Evolutionary conservation across 2,113 vertebrate species (phyloP).

Genomic region (Brienomyrus brachyistius): DNA sequence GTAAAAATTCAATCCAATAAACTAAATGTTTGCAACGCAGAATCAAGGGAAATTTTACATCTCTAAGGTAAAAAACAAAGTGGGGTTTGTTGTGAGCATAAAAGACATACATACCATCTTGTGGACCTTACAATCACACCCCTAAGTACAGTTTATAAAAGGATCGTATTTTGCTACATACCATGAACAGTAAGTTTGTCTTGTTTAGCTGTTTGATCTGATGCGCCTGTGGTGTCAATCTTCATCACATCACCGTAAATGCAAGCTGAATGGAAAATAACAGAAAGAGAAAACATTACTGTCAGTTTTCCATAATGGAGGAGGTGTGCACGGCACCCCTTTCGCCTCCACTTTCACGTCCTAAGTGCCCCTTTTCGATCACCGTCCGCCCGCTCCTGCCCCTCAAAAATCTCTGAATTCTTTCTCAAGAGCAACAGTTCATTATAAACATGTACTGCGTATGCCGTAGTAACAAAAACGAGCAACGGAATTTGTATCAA

Average conservation of each 20-base stretch:
- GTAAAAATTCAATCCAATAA: background rate
- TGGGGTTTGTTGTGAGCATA: background rate
- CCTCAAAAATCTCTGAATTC: no score
- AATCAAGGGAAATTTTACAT: background rate
- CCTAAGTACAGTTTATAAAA: background rate
- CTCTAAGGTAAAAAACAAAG: background rate
- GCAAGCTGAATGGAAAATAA: background rate
- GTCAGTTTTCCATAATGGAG: background rate
- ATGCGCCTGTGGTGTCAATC: conserved; percentile 49
- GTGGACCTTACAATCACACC: background rate
- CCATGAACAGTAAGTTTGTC: conserved; percentile 41
- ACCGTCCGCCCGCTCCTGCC: no score
- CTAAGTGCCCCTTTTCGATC: background rate
- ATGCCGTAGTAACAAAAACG: background rate
- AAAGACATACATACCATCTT: background rate
- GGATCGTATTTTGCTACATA: conserved; percentile 31
- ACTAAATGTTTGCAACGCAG: background rate
- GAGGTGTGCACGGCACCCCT: background rate
- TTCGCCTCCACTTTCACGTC: no score
- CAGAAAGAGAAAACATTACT: background rate
- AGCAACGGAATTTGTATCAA: background rate
- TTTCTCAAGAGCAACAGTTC: no score
- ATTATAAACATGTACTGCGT: no score
- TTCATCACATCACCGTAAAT: conserved; percentile 55
- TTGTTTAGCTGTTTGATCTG: conserved; percentile 45